Conservation (phyloP, 2,113 vertebrate species). For the Chaenocephalus aceratus region DNA sequence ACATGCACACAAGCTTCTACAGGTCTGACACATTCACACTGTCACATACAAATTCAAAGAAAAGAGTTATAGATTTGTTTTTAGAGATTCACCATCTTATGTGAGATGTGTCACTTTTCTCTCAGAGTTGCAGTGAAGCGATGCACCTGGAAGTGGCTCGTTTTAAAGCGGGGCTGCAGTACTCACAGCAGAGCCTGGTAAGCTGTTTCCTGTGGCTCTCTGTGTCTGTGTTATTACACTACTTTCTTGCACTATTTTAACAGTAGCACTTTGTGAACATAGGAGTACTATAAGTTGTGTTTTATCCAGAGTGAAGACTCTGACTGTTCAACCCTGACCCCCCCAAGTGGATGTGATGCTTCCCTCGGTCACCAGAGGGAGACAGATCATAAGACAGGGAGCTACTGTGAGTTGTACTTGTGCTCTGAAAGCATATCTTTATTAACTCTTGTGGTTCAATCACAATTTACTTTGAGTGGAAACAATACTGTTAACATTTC, state of each 20-base stretch:
- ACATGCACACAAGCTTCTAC: constrained; percentile 88
- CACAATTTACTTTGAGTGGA: not conserved
- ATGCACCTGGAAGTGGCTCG: constrained; percentile 93
- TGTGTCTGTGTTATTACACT: not conserved
- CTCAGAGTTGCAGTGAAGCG: constrained; percentile 88
- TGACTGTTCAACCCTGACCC: constrained; percentile 73
- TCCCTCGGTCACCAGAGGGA: constrained; percentile 70
- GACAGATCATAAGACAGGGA: constrained; percentile 55
- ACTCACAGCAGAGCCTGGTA: constrained; percentile 91
- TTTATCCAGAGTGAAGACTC: constrained; percentile 81
- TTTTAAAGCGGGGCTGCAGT: constrained; percentile 90
- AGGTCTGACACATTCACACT: constrained; percentile 80
- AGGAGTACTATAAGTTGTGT: constrained; percentile 79
- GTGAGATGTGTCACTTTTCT: constrained; percentile 24
- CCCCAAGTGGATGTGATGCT: constrained; percentile 60
- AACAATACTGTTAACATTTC: not conserved
- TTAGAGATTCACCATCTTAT: not conserved
- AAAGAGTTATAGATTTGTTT: not conserved
- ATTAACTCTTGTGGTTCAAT: too few species aligned
- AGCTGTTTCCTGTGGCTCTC: constrained; percentile 33
- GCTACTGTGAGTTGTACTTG: constrained; percentile 40
- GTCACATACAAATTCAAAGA: not conserved
- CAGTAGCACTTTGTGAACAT: constrained; percentile 66
- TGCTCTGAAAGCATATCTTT: too few species aligned
- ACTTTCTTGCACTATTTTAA: constrained; percentile 49